Conservation (phyloP, 1,140 invertebrate species). For the Pemphigus obesinymphae region DNA sequence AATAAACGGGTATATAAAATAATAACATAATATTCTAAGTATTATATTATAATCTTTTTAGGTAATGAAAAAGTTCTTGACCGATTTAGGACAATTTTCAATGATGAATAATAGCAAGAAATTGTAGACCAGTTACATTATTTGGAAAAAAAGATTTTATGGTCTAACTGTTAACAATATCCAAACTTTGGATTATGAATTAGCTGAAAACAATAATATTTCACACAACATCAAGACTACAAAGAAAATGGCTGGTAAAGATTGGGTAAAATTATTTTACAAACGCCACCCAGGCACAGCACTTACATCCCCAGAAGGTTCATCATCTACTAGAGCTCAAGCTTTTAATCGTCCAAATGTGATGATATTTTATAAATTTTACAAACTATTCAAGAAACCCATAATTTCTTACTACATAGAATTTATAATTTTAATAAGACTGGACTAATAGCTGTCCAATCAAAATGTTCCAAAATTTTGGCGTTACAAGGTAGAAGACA, state of each 20-base stretch:
- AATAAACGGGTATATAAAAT: background rate
- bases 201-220: conserved; percentile 5
- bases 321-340: conserved; percentile 49
- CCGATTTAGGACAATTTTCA: background rate
- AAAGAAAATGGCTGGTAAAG: conserved; percentile 45
- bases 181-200: background rate
- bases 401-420: conserved; percentile 20
- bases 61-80: background rate
- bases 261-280: conserved; percentile 50
- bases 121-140: background rate
- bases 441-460: conserved; percentile 46
- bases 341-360: conserved; percentile 52
- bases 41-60: background rate
- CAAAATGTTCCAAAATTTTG: conserved; percentile 46
- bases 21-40: background rate
- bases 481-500: conserved; percentile 49
- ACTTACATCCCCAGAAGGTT: conserved; percentile 51
- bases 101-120: background rate
- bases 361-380: conserved; percentile 49
- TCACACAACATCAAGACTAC: background rate
- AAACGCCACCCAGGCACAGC: conserved; percentile 50
- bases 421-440: conserved; percentile 51
- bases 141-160: background rate
- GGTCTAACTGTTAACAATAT: background rate
- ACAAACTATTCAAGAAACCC: conserved; percentile 41